A percentile compares a stretch with the other conserved stretches of the same genome.
phyloP scores from a whole-genome alignment of 2,797 vertebrate species.

The Mus spretus region DNA sequence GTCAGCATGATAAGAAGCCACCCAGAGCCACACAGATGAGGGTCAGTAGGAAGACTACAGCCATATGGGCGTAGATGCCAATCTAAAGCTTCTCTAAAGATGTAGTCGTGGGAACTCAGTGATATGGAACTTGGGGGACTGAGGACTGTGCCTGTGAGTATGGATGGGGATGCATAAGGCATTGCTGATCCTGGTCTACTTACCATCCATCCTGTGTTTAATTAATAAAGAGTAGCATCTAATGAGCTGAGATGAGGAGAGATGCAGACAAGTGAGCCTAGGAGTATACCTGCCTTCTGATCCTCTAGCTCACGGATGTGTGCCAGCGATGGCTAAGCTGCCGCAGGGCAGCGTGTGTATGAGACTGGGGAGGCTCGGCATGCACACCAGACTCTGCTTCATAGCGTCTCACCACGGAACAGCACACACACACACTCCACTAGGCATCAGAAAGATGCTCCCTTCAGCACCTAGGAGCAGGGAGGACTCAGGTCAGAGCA shows the following conservation, averaged over 20 bases:
- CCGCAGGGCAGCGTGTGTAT: conserved; percentile 98
- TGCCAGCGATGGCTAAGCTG: conserved; percentile 97
- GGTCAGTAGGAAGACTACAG: conserved; percentile 93
- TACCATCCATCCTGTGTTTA: conserved; percentile 97
- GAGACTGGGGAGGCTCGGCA: conserved; percentile 98
- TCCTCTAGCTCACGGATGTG: conserved; percentile 99
- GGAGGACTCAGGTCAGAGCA: conserved; percentile 98
- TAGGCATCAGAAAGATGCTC: conserved; percentile 98
- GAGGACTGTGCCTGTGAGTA: conserved; percentile 98
- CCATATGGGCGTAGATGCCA: conserved; percentile 95
- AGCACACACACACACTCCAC: conserved; percentile 91
- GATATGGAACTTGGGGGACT: conserved; percentile 98
- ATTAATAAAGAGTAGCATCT: conserved; percentile 95
- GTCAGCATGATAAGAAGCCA: conserved; percentile 97
- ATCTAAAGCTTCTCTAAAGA: conserved; percentile 94
- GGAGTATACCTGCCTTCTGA: conserved; percentile 97
- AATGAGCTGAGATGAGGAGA: conserved; percentile 97
- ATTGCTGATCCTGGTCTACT: conserved; percentile 96
- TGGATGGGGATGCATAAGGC: conserved; percentile 96
- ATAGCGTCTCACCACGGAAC: conserved; percentile 98
- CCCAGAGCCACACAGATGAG: conserved; percentile 96
- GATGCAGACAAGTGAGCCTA: conserved; percentile 97
- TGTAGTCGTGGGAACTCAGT: conserved; percentile 94
- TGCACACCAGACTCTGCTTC: conserved; percentile 97
- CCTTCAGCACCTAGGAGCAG: conserved; percentile 98